phyloP scores from a whole-genome alignment of 2,113 vertebrate genomes.

The Odontesthes bonariensis region DNA sequence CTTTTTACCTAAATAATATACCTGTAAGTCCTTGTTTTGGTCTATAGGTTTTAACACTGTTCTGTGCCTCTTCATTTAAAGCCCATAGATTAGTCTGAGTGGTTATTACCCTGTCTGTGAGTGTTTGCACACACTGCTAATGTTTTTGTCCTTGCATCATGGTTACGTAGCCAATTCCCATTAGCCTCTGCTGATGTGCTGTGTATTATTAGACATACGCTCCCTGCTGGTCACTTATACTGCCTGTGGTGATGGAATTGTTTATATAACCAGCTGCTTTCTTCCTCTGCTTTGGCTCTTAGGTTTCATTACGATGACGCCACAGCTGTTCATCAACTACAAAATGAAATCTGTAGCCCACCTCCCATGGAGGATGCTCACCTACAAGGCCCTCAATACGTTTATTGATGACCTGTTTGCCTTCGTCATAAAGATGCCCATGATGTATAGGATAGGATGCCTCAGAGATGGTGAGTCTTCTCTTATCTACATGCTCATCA shows the following conservation, averaged over 20 bases:
- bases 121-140: slow-evolving; percentile 4
- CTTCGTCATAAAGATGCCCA: slow-evolving; percentile 98
- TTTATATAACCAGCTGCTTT: slow-evolving; percentile 10
- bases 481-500: neutral
- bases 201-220: slow-evolving; percentile 38
- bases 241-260: slow-evolving; percentile 14
- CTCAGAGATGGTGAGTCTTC: slow-evolving; percentile 89
- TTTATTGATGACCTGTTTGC: slow-evolving; percentile 97
- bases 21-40: neutral
- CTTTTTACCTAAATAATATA: neutral
- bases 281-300: neutral
- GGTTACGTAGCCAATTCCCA: slow-evolving; percentile 47
- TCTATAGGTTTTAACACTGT: neutral
- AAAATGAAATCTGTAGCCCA: slow-evolving; percentile 97
- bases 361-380: slow-evolving; percentile 97
- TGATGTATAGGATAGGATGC: slow-evolving; percentile 98
- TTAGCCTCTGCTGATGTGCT: slow-evolving; percentile 18
- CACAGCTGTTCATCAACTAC: slow-evolving; percentile 97
- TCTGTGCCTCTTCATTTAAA: slow-evolving; percentile 18
- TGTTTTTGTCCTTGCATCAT: slow-evolving; percentile 63
- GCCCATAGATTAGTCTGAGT: neutral
- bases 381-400: slow-evolving; percentile 97
- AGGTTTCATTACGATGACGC: slow-evolving; percentile 97
- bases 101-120: slow-evolving; percentile 16
- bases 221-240: slow-evolving; percentile 21